Evolutionary conservation across 2,797 vertebrate genomes (phyloP), one percentile per base, ranked within the genome.

Genomic region (Clarias laeviceps): DNA sequence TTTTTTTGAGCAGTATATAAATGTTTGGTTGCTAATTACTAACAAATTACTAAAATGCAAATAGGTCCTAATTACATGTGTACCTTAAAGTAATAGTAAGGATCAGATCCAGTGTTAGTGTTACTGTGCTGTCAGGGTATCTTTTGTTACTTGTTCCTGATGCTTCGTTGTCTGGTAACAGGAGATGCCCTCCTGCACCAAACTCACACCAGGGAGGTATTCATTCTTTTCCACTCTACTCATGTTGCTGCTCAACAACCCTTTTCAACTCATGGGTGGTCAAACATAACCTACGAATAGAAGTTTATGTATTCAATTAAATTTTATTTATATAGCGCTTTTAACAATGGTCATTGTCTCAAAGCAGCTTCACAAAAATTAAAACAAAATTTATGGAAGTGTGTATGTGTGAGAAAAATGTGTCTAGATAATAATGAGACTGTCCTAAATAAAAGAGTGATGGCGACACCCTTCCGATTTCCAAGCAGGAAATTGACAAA

Each of bases 141-240:
- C 62, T 50, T 61, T 27, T 70, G 78, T 66, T 45, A 40, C 56
- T 65, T 40, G 64, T 64, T 57, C 54, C 57, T 83, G 64, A 88
- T n/a, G 56, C 18, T 54, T n/a, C 54, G 4, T 17, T 5, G 81
- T 32, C 34, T 32, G 15, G 56, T 50, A 50, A 12, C 56, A 40
- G 61, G 24, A 50, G 24, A n/a, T 14, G 45, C 45, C 45, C 11
- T 50, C 11, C 45, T 50, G 11, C 45, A 11, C 86, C 70, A 68
- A 24, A 82, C 9, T 78, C 18, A 17, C 68, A 74, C 50, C 34
- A 27, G 18, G 57, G 54, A 77, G 78, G 61, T 14, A 69, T 62
- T 45, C 62, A 4, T 79, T 65, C 15, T 74, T 59, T 37, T 61
- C 70, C 78, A 34, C 79, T 37, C 77, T 15, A 61, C 86, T 87